phyloP scores from a whole-genome alignment of 2,113 vertebrate genomes.

The Verasper variegatus region DNA sequence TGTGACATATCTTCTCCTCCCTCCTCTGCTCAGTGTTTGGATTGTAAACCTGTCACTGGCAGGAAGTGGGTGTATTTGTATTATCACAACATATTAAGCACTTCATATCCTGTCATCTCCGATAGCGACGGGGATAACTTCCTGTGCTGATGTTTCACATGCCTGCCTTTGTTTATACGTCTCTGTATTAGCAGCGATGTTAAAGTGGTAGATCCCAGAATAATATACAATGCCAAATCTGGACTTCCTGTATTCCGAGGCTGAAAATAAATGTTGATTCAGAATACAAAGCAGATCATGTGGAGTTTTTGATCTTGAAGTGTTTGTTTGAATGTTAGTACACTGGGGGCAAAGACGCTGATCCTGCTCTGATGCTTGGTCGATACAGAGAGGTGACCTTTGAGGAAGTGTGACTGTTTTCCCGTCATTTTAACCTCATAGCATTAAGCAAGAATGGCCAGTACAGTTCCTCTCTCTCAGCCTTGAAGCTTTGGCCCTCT shows the following conservation, averaged over 20 bases:
- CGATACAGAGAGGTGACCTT: constrained; percentile 9
- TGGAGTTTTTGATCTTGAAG: constrained; percentile 28
- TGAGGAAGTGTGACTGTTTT: constrained; percentile 18
- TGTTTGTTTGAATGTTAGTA: constrained; percentile 19
- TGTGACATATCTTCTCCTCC: constrained; percentile 21
- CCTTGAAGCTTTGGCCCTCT: neutral
- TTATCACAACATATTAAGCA: constrained; percentile 39
- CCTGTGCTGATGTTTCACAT: constrained; percentile 49
- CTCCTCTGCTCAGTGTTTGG: constrained; percentile 38
- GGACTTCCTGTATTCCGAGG: constrained; percentile 54
- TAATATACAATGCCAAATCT: constrained; percentile 59
- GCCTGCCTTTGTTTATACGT: constrained; percentile 45
- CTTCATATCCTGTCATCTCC: constrained; percentile 49
- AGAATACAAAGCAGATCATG: constrained; percentile 35
- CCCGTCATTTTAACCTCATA: too few relatives aligned
- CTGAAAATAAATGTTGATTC: constrained; percentile 70
- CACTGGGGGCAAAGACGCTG: neutral
- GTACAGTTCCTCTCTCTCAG: neutral
- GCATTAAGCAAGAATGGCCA: too few relatives aligned
- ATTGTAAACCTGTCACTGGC: constrained; percentile 27
- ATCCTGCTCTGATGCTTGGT: neutral
- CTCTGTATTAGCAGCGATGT: constrained; percentile 25
- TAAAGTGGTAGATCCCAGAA: constrained; percentile 37
- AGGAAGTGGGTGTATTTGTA: constrained; percentile 50
- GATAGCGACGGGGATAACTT: constrained; percentile 41